Base-by-base conservation (phyloP, 1,140 invertebrate genomes). In the Aphaenogaster floridana region DNA sequence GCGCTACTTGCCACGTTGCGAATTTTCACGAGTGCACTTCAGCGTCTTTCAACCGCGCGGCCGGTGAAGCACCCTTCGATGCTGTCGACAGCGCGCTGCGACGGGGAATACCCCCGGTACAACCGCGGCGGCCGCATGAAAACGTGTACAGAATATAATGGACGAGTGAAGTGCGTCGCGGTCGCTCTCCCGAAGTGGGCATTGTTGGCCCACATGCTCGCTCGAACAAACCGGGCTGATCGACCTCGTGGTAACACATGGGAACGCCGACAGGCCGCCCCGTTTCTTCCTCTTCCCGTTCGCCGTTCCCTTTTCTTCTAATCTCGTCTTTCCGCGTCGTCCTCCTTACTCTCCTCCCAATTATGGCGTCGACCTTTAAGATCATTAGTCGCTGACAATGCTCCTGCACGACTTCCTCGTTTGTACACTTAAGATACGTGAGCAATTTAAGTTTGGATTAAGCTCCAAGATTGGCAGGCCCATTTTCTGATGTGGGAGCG, bases 181-280 rank as follows among this genome's bases (percentile, higher is more conserved):
- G 90, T 92, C 90, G 89, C 89, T 89, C 90, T 89, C 68, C 87
- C 88, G 91, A 93, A 94, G 93, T 94, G 93, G 93, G 91, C 93
- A 94, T 94, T 94, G 94, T 94, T 94, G 94, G 94, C 93, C 94
- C 94, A 94, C 94, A 94, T 94, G 94, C 93, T 94, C 92, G 91
- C 89, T 94, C 93, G 90, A 92, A 93, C 90, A 91, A 92, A 92
- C 93, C 89, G 84, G 85, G 85, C 88, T 91, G 94, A 94, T 94
- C 94, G 94, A 94, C 94, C 94, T 92, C 86, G 89, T 83, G 89
- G 86, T 81, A 92, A 90, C 89, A 93, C 92, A 93, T 93, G 93
- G 91, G 92, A 93, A 93, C 90, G 87, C 66, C 86, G 88, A 66
- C 86, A 42, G 61, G 48, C 61, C 57, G 63, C 71, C 74, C 57